phyloP scores from a whole-genome alignment of 2,797 vertebrate genomes.

The Rhinogobio ventralis region DNA sequence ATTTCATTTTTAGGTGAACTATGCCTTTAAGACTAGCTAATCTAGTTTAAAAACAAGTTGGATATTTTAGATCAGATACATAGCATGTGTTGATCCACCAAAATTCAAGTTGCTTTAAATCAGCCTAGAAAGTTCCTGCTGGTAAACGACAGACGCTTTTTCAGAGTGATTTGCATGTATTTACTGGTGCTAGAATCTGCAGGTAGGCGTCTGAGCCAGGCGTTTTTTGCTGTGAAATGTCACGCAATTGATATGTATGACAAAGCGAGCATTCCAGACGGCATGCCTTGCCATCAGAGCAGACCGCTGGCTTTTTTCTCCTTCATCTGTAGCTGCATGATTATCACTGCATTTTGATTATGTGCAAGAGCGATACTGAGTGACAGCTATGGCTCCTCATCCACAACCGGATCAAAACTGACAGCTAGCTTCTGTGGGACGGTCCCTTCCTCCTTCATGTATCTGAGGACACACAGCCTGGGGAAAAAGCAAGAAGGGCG shows the following conservation, averaged over 20 bases:
- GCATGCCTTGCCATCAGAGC: conserved; percentile 64
- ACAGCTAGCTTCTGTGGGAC: conserved; percentile 63
- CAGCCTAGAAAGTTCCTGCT: not conserved
- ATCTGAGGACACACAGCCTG: conserved; percentile 63
- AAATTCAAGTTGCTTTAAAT: not conserved
- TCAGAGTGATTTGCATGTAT: conserved; percentile 36
- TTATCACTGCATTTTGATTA: conserved; percentile 77
- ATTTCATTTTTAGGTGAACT: not conserved
- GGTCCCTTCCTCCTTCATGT: conserved; percentile 60
- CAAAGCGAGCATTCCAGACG: conserved; percentile 65
- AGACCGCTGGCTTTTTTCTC: conserved; percentile 44
- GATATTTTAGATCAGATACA: not conserved
- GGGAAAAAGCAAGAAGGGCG: conserved; percentile 21
- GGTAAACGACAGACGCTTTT: conserved; percentile 21
- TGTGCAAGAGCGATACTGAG: conserved; percentile 68
- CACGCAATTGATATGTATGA: conserved; percentile 69
- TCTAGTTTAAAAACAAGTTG: not conserved
- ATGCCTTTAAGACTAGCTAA: not conserved
- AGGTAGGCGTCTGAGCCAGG: conserved; percentile 36
- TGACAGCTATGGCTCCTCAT: conserved; percentile 69
- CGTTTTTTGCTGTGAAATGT: conserved; percentile 71
- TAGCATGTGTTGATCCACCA: not conserved
- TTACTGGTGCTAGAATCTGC: conserved; percentile 47
- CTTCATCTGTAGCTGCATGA: conserved; percentile 67
- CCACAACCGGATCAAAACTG: conserved; percentile 67